phyloP scores from a whole-genome alignment of 2,888 invertebrate genomes.

The Drosophila sordidapex region DNA sequence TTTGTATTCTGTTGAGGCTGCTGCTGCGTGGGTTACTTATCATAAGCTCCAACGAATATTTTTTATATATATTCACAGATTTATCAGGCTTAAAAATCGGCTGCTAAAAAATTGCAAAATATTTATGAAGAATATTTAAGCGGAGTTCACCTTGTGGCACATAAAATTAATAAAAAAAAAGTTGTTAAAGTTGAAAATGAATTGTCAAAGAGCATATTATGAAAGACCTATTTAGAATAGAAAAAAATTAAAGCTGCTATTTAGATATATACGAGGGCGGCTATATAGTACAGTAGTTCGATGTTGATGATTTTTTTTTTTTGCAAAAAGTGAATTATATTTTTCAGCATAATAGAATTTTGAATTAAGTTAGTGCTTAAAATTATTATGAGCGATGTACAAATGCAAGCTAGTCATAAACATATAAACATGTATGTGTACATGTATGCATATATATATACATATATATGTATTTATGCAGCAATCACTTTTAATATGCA shows the following conservation, averaged over 20 bases:
- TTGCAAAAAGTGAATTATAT: background rate
- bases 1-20: background rate
- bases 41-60: slow-evolving; percentile 16
- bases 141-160: background rate
- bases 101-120: background rate
- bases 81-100: background rate
- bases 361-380: background rate
- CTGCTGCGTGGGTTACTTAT: slow-evolving; percentile 25
- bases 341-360: background rate
- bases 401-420: background rate
- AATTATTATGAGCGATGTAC: background rate
- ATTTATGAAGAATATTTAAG: background rate
- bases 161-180: background rate
- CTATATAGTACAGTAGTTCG: background rate
- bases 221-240: background rate
- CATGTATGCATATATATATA: background rate
- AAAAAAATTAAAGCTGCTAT: background rate
- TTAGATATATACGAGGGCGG: background rate
- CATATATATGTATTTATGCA: background rate
- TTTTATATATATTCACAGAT: background rate
- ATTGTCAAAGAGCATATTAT: background rate
- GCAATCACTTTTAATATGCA: slow-evolving; percentile 68
- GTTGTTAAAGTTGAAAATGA: background rate
- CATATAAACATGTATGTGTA: background rate
- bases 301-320: background rate